Percentiles rank a stretch among this genome's conserved stretches.
These are phyloP conservation scores for Resseliella maxima DNA, from an alignment of 2,888 invertebrate genomes.

Conservation along the genomic window DNA sequence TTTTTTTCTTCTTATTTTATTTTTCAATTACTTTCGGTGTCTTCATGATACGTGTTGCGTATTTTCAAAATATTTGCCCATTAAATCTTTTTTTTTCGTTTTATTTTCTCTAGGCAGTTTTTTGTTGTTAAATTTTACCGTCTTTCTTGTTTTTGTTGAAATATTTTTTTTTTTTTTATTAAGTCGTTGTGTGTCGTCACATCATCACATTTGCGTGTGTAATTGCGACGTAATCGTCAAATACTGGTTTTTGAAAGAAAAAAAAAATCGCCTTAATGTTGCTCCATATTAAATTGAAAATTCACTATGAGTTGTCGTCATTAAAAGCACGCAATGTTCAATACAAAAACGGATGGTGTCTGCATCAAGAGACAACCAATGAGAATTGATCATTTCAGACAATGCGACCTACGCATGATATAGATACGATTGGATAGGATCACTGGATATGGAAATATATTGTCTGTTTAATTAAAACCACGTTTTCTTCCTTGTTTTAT, in stretches of 20 bases:
- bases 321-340: neutral
- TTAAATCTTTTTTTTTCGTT: neutral
- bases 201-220: conserved; percentile 18
- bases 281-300: conserved; percentile 44
- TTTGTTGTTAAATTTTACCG: too few relatives aligned
- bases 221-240: conserved; percentile 24
- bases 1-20: too few relatives aligned
- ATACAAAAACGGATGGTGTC: neutral
- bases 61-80: conserved; percentile 5
- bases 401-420: neutral
- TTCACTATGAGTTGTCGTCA: neutral
- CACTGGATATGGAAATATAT: neutral
- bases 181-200: conserved; percentile 25
- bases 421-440: neutral
- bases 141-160: neutral
- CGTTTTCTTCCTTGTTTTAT: neutral
- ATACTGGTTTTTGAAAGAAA: conserved; percentile 21
- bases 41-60: conserved; percentile 10
- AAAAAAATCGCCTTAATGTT: conserved; percentile 25
- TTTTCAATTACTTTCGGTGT: conserved; percentile 37
- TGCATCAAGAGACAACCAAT: neutral
- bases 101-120: neutral
- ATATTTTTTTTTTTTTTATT: neutral
- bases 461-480: neutral
- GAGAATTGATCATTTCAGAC: neutral